Evolutionary conservation across 2,113 vertebrate genomes (phyloP).

Genomic region (Falco punctatus): DNA sequence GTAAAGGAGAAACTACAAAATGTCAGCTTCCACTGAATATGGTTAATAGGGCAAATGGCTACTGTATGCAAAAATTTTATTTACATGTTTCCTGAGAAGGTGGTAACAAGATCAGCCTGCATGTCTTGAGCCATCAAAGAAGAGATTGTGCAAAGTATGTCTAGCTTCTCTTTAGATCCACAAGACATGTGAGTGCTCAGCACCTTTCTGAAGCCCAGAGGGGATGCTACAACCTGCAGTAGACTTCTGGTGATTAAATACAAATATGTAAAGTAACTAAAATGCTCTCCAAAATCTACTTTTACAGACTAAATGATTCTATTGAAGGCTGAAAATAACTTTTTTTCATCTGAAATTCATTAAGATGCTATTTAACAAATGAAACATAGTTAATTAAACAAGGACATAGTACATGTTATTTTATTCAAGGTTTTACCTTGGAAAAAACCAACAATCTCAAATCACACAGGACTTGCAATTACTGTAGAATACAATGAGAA

Average conservation of each 20-base stretch:
- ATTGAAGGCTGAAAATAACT: neutral
- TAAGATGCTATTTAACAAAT: constrained; percentile 43
- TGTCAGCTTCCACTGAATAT: neutral
- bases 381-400: constrained; percentile 4
- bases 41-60: neutral
- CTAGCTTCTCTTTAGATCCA: neutral
- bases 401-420: neutral
- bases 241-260: neutral
- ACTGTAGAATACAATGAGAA: neutral
- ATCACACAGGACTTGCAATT: neutral
- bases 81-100: neutral
- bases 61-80: neutral
- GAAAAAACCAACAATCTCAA: neutral
- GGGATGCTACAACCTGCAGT: neutral
- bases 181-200: neutral
- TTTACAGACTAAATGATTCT: neutral
- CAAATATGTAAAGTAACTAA: neutral
- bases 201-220: neutral
- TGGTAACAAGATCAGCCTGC: neutral
- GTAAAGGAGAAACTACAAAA: neutral
- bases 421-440: constrained; percentile 34
- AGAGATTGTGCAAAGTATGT: neutral
- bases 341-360: neutral
- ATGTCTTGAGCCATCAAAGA: neutral
- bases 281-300: neutral